A percentile compares a stretch with the other conserved stretches of the same genome.
Evolutionary conservation across 2,797 vertebrate genomes (phyloP).

Genomic region (Hapalemur alaotrensis): DNA sequence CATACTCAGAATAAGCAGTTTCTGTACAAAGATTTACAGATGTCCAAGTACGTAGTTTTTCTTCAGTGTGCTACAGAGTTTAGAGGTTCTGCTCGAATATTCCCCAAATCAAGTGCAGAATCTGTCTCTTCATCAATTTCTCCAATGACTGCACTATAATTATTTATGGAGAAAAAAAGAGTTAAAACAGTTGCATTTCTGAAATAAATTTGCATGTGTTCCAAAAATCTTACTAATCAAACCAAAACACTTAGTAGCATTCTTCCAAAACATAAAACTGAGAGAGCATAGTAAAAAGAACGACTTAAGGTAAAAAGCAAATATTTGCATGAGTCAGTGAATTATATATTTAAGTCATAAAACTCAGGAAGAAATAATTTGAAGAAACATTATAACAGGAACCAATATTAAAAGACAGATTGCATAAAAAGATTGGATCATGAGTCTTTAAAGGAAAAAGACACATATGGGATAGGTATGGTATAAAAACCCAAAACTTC

Average conservation of each 20-base stretch:
- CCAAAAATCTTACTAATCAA: not conserved
- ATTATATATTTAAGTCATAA: not conserved
- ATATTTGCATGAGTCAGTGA: not conserved
- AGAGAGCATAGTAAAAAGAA: not conserved
- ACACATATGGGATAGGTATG: not conserved
- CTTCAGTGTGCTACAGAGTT: constrained; percentile 96
- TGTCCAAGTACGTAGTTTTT: constrained; percentile 56
- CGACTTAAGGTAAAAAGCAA: not conserved
- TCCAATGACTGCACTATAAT: constrained; percentile 95
- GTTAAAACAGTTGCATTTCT: constrained; percentile 45
- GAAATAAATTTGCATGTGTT: not conserved
- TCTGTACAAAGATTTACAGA: constrained; percentile 86
- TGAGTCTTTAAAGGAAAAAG: not conserved
- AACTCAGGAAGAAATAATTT: not conserved
- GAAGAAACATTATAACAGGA: not conserved
- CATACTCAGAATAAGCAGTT: constrained; percentile 74
- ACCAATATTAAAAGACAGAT: not conserved
- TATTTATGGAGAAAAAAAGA: not conserved
- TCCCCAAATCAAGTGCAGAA: constrained; percentile 96
- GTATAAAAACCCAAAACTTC: not conserved
- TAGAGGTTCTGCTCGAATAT: constrained; percentile 97
- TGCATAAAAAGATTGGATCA: not conserved
- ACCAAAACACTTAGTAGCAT: not conserved
- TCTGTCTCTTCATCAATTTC: constrained; percentile 99
- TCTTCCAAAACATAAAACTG: constrained; percentile 11